Evolutionary conservation across 2,113 vertebrate species (phyloP).

Genomic region (Sapayoa aenigma): DNA sequence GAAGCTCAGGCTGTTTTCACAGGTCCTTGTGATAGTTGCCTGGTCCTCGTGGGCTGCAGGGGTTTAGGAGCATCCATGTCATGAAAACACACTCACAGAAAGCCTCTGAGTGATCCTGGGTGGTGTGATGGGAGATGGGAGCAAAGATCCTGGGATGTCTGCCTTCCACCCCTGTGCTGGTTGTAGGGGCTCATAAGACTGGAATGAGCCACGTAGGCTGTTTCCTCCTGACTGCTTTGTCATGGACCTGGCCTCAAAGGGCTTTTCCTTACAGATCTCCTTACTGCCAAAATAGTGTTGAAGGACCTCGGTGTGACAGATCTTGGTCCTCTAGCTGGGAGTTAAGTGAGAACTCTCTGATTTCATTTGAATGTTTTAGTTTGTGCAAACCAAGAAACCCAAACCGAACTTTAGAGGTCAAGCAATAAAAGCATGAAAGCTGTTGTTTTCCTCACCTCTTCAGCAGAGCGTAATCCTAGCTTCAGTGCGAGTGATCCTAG

Average conservation of each 20-base stretch:
- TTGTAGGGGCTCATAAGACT: neutral
- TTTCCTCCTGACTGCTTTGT: neutral
- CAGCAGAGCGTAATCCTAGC: neutral
- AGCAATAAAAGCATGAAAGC: constrained; percentile 10
- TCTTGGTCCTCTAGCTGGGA: neutral
- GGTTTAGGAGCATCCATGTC: neutral
- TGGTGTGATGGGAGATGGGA: neutral
- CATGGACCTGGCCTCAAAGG: neutral
- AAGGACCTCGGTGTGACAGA: neutral
- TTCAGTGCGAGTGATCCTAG: constrained; percentile 15
- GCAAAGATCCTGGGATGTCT: rapidly evolving
- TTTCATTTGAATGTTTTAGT: neutral
- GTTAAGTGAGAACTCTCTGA: neutral
- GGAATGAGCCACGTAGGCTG: neutral
- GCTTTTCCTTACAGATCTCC: constrained; percentile 10
- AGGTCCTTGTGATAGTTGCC: neutral
- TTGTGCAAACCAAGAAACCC: constrained; percentile 8
- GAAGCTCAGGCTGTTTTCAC: neutral
- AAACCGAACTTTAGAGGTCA: constrained; percentile 33
- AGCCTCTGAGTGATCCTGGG: neutral
- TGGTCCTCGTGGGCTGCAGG: neutral
- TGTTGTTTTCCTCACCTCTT: constrained; percentile 52
- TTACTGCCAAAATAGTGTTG: neutral
- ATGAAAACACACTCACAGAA: rapidly evolving
- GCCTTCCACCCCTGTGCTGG: neutral